phyloP scores from a whole-genome alignment of 2,797 vertebrate species.

The Balearica regulorum region DNA sequence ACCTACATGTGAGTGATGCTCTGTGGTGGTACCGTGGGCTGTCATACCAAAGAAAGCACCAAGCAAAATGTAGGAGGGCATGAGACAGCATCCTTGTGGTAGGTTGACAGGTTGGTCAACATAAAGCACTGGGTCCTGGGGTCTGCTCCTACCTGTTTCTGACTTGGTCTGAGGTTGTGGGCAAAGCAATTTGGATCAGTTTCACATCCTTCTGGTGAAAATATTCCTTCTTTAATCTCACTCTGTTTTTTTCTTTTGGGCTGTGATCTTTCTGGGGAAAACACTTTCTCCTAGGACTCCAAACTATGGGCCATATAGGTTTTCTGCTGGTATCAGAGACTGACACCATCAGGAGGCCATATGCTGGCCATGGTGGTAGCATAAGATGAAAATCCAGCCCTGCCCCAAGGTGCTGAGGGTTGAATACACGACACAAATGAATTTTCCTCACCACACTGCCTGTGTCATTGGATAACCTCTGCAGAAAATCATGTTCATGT shows the following conservation, averaged over 20 bases:
- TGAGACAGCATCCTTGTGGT: not conserved
- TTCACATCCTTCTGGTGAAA: not conserved
- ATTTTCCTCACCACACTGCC: not conserved
- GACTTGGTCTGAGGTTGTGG: not conserved
- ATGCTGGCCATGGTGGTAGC: not conserved
- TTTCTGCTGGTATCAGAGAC: not conserved
- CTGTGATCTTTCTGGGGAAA: not conserved
- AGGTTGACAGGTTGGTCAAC: not conserved
- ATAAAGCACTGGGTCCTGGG: not conserved
- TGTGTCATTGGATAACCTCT: not conserved
- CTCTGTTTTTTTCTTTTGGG: not conserved
- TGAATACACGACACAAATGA: accelerated
- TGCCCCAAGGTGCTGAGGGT: not conserved
- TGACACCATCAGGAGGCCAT: not conserved
- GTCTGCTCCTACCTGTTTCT: not conserved
- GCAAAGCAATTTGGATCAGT: not conserved
- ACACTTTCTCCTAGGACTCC: not conserved
- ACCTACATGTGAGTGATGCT: not conserved
- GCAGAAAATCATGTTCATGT: not conserved
- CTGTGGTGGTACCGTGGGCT: not conserved
- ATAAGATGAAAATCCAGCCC: not conserved
- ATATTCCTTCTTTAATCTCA: not conserved
- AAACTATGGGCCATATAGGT: not conserved
- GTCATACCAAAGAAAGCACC: not conserved
- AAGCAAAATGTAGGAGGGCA: not conserved